Conservation (phyloP, 1,140 invertebrate genomes). For the Drosophila neocordata region DNA sequence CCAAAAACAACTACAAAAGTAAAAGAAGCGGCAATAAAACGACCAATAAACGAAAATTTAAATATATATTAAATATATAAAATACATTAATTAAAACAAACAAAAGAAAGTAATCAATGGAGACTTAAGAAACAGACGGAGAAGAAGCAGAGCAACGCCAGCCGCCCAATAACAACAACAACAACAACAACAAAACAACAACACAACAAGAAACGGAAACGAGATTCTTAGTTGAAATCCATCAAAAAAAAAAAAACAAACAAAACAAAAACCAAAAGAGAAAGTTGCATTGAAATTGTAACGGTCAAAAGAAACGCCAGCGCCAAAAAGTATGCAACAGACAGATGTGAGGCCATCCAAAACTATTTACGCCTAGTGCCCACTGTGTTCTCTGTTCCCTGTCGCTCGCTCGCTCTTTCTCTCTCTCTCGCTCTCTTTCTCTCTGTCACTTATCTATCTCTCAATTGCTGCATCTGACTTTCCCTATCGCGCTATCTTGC, state of each 20-base stretch:
- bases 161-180: slow-evolving; percentile 68
- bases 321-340: slow-evolving; percentile 33
- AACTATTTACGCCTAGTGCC: not conserved
- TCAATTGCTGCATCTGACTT: not conserved
- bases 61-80: slow-evolving; percentile 24
- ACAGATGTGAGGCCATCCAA: slow-evolving; percentile 24
- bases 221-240: slow-evolving; percentile 62
- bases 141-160: slow-evolving; percentile 63
- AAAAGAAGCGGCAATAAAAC: slow-evolving; percentile 31
- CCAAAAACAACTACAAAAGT: slow-evolving; percentile 9
- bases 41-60: slow-evolving; percentile 32
- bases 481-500: not conserved
- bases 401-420: not conserved
- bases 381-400: not conserved
- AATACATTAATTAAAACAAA: slow-evolving; percentile 21
- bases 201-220: slow-evolving; percentile 2
- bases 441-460: not conserved
- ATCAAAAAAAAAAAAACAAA: slow-evolving; percentile 46
- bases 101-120: slow-evolving; percentile 14
- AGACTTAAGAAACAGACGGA: slow-evolving; percentile 20
- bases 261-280: not conserved
- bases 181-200: too few species aligned
- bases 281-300: slow-evolving; percentile 9
- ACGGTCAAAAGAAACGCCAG: slow-evolving; percentile 7
- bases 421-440: not conserved